Base-by-base conservation (phyloP, 2,888 invertebrate genomes). In the Thysanoteuthis rhombus region DNA sequence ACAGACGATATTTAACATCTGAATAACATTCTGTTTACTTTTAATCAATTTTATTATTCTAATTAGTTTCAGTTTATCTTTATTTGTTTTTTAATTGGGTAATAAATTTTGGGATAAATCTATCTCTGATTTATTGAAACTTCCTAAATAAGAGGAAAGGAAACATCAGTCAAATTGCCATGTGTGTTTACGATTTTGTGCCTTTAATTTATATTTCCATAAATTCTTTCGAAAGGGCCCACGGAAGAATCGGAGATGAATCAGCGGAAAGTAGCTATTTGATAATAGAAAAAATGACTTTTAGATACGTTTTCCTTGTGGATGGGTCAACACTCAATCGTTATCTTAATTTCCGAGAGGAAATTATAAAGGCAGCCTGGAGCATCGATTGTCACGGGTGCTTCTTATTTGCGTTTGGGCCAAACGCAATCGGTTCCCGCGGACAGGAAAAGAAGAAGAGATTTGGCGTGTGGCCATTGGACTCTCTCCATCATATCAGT, bases 341-440 rank as follows among this genome's bases (percentile, higher is more conserved):
- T 75, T 75, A 75, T 75, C 75, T 75, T 75, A n/a, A 75, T 75
- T 75, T 75, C 75, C 75, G n/a, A n/a, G 0, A 10, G 75, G 75
- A 75, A 75, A 75, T 75, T 75, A 75, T 75, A 75, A 75, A 75
- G 75, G 75, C n/a, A 36, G 75, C n/a, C 75, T 75, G n/a, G 36
- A 75, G n/a, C 75, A 75, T 75, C 75, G 75, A 75, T 75, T 75
- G 75, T n/a, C n/a, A n/a, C 75, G 75, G 75, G n/a, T 75, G n/a
- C 75, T 75, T n/a, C 75, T n/a, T 75, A 75, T 75, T 75, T 75
- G 75, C 12, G 75, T n/a, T 75, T 36, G n/a, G n/a, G 75, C 75
- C 75, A 75, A 75, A 75, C 75, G 75, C 75, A 0, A n/a, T 75
- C 16, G 12, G n/a, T 75, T 75, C 12, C 75, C n/a, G 75, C 8